Base-by-base conservation (phyloP, 2,888 invertebrate species). In the Amiota minor region DNA sequence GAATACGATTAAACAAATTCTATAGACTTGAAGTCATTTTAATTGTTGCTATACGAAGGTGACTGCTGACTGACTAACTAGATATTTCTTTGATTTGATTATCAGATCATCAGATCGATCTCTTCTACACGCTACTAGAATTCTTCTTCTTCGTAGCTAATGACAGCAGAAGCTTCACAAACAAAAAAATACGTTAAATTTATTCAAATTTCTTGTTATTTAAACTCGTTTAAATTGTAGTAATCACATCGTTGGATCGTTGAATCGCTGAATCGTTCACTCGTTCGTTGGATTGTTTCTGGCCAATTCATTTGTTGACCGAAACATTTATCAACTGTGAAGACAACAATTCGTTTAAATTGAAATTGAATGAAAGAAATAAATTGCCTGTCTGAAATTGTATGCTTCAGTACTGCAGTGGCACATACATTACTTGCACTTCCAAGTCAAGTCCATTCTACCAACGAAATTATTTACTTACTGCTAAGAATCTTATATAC, bases 311-410 rank as follows among this genome's bases (percentile, higher is more conserved):
- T 82, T 80, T 81, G 84, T 82, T 86, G 86, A 83, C 80, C 84
- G 86, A 85, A 86, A 87, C 87, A 86, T 87, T 86, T 86, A 84
- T 86, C 88, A 86, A 79, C 80, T 78, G 78, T 86, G 88, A 87
- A 35, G 35, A 35, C 87, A 88, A 88, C 88, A 89, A 88, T 88
- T 89, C 45, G 88, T 78, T 88, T 88, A 87, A 89, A 89, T 88
- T 87, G 88, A 88, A 88, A 88, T 87, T 87, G 88, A 89, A 89
- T 89, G 88, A 89, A 89, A 88, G 87, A 87, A 86, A 86, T 86
- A 87, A 86, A 86, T 86, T 87, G 87, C 87, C 85, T 62, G 62
- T 62, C 82, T 76, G 78, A 76, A 77, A 84, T 78, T 35, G 35
- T 35, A 8, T 35, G 35, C 35, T 35, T 35, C 35, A 35, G 35